Evolutionary conservation across 2,113 vertebrate genomes (phyloP).

Genomic region (Rissa tridactyla): DNA sequence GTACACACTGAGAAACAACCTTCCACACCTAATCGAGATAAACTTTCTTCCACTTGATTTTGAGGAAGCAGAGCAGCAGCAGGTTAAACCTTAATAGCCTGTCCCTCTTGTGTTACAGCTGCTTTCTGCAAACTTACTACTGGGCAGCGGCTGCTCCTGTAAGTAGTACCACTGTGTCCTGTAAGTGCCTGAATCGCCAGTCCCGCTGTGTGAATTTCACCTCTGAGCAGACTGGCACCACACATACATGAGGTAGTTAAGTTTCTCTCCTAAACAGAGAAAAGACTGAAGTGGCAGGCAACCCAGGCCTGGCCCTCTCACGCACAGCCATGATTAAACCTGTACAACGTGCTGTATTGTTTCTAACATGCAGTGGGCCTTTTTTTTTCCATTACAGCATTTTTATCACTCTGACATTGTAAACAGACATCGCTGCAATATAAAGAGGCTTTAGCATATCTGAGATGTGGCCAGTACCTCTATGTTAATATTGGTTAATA

Average conservation of each 20-base stretch:
- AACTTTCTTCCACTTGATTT: constrained; percentile 26
- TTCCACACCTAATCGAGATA: constrained; percentile 51
- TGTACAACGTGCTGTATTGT: background rate
- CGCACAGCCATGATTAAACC: background rate
- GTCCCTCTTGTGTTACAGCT: background rate
- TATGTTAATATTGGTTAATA: constrained; percentile 25
- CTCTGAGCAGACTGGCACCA: background rate
- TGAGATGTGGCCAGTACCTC: background rate
- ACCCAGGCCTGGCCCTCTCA: background rate
- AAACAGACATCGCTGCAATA: background rate
- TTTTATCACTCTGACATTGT: background rate
- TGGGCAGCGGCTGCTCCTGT: background rate
- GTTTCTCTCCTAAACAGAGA: background rate
- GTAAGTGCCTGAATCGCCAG: background rate
- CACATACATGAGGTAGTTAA: background rate
- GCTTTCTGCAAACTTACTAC: background rate
- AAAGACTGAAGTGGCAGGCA: background rate
- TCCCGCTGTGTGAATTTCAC: background rate
- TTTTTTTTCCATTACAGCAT: background rate
- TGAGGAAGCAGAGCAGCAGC: background rate
- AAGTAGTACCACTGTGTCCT: background rate
- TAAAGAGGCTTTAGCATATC: background rate
- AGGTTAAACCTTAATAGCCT: background rate
- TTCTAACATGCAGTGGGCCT: background rate
- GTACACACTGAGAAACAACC: constrained; percentile 3